A percentile compares a stretch with the other conserved stretches of the same genome.
These are phyloP conservation scores for Pollachius pollachius DNA, from an alignment of 2,113 vertebrate genomes.

Conservation along the genomic window DNA sequence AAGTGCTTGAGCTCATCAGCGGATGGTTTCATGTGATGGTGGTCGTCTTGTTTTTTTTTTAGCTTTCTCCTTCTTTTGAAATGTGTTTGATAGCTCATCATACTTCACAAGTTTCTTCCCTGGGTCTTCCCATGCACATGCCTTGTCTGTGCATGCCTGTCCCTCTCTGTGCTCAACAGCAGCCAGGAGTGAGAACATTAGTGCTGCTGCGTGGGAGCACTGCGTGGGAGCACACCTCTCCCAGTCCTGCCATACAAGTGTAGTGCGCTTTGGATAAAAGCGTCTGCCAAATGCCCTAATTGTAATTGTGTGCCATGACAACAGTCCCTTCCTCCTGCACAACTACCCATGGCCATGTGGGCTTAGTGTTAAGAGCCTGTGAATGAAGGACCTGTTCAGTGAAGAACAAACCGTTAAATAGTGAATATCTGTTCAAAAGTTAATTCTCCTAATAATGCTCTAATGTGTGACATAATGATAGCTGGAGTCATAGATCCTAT, in stretches of 20 bases:
- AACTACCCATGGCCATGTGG: constrained; percentile 1
- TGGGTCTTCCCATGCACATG: too few relatives aligned
- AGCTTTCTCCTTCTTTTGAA: neutral
- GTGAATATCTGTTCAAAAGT: too few relatives aligned
- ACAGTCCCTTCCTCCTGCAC: constrained; percentile 2
- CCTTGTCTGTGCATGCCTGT: too few relatives aligned
- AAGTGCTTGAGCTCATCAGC: constrained; percentile 14
- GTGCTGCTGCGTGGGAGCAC: neutral
- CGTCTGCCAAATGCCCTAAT: too few relatives aligned
- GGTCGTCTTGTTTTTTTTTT: neutral
- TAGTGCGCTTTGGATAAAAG: too few relatives aligned
- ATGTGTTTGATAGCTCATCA: too few relatives aligned
- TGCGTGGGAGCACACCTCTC: constrained; percentile 2
- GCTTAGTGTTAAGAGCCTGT: neutral
- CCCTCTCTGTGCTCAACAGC: too few relatives aligned
- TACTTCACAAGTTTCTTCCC: too few relatives aligned
- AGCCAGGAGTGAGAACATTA: neutral
- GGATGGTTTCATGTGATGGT: constrained; percentile 1
- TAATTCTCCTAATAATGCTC: too few relatives aligned
- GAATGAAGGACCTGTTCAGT: neutral
- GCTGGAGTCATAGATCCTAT: too few relatives aligned
- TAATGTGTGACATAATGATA: too few relatives aligned
- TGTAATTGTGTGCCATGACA: neutral
- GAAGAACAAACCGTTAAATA: neutral
- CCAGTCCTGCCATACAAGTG: constrained; percentile 6